Percentiles rank a stretch among this genome's conserved stretches.
These are phyloP conservation scores for Atrina japonica DNA, from an alignment of 2,888 invertebrate genomes.

Conservation along the genomic window DNA sequence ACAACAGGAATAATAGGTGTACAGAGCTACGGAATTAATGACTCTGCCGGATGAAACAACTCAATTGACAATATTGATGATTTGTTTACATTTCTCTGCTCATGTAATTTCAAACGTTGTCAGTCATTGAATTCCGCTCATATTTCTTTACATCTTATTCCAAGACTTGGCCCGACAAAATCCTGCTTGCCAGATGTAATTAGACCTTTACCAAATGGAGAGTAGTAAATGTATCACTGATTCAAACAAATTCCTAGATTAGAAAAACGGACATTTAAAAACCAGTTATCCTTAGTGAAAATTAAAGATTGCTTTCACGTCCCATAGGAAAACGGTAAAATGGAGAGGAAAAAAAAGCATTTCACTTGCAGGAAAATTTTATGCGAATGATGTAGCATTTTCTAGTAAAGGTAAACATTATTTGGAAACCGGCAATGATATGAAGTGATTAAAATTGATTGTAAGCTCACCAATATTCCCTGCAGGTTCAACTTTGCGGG, in stretches of 20 bases:
- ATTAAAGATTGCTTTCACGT: conserved; percentile 6
- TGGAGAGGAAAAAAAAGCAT: background rate
- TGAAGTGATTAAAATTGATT: conserved; percentile 73
- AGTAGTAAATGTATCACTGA: no score
- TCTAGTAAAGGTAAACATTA: conserved; percentile 10
- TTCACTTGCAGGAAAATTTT: conserved; percentile 5
- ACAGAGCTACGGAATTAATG: conserved; percentile 32
- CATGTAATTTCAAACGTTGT: background rate
- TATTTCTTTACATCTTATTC: conserved; percentile 30
- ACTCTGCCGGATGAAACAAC: conserved; percentile 25
- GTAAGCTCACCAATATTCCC: conserved; percentile 50
- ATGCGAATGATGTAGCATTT: conserved; percentile 5
- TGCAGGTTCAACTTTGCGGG: conserved; percentile 57
- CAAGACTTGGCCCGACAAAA: no score
- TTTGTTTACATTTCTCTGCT: background rate
- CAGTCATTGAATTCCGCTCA: conserved; percentile 21
- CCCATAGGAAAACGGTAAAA: conserved; percentile 7
- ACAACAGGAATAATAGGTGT: conserved; percentile 22
- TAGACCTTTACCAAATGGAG: background rate
- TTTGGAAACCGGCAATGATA: conserved; percentile 4
- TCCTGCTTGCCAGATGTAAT: background rate
- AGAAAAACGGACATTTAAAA: no score
- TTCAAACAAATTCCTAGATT: no score
- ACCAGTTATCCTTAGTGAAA: conserved; percentile 3
- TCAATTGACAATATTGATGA: no score